Percentiles rank a stretch among this genome's conserved stretches.
Evolutionary conservation across 2,888 invertebrate species (phyloP).

Genomic region (Acanthosepion pharaonis): DNA sequence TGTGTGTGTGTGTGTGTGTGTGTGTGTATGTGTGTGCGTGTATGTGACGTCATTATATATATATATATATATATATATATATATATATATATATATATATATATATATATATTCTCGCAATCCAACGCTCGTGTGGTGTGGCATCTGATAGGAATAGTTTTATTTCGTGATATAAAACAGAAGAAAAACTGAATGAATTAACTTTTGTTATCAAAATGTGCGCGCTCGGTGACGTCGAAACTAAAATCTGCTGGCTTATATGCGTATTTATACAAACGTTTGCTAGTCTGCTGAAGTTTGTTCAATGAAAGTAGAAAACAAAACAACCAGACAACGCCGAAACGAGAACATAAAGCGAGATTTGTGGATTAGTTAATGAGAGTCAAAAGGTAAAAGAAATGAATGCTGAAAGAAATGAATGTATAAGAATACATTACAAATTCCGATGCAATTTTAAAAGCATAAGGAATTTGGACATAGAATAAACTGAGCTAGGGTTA

Average conservation of each 20-base stretch:
- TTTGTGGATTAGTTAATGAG: neutral
- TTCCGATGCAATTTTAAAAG: no score
- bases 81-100: no score
- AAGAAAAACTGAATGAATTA: neutral
- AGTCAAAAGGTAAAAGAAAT: no score
- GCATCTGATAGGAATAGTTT: no score
- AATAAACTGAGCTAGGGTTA: no score
- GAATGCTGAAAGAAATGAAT: neutral
- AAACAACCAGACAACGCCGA: neutral
- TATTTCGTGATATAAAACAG: neutral
- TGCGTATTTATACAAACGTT: neutral
- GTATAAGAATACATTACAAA: neutral
- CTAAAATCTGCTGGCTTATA: neutral
- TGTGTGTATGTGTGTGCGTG: no score
- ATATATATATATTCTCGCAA: neutral
- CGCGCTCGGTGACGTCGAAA: neutral
- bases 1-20: no score
- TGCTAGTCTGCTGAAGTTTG: neutral
- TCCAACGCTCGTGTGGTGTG: no score
- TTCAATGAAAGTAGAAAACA: neutral
- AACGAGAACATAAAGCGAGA: neutral
- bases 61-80: no score
- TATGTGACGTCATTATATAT: no score
- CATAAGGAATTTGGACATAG: no score
- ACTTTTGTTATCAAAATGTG: constrained; percentile 11